Conservation (phyloP, 2,797 vertebrate genomes). For the Lates japonicus region DNA sequence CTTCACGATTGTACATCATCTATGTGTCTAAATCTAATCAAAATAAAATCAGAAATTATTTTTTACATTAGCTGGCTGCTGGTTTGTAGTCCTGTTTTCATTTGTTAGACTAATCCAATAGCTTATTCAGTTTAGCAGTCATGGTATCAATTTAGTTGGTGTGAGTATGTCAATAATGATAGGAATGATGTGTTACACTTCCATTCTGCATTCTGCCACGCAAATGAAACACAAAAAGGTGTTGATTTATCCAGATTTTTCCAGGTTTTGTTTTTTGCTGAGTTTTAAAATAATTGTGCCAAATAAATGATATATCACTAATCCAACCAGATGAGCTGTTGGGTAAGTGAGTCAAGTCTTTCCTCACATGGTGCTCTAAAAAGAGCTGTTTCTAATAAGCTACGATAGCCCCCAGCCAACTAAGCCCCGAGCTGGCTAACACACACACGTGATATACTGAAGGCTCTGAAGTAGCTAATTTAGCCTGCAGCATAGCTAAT, state of each 20-base stretch:
- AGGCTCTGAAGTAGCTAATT: slow-evolving; percentile 33
- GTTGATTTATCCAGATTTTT: background rate
- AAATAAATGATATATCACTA: background rate
- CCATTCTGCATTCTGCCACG: background rate
- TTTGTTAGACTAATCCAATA: no score
- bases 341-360: background rate
- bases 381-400: slow-evolving; percentile 29
- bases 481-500: slow-evolving; percentile 43
- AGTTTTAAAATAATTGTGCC: background rate
- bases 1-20: background rate
- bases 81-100: background rate
- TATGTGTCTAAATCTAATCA: background rate
- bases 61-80: no score
- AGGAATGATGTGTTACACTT: background rate
- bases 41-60: background rate
- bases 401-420: slow-evolving; percentile 50
- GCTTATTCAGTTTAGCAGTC: background rate
- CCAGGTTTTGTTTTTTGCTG: background rate
- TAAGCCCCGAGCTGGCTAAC: slow-evolving; percentile 44
- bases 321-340: background rate
- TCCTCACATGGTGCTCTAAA: slow-evolving; percentile 39
- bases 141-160: background rate
- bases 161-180: no score
- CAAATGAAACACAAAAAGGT: background rate
- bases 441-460: slow-evolving; percentile 8